Conservation (phyloP, 2,797 vertebrate genomes). For the Tympanoctomys barrerae region DNA sequence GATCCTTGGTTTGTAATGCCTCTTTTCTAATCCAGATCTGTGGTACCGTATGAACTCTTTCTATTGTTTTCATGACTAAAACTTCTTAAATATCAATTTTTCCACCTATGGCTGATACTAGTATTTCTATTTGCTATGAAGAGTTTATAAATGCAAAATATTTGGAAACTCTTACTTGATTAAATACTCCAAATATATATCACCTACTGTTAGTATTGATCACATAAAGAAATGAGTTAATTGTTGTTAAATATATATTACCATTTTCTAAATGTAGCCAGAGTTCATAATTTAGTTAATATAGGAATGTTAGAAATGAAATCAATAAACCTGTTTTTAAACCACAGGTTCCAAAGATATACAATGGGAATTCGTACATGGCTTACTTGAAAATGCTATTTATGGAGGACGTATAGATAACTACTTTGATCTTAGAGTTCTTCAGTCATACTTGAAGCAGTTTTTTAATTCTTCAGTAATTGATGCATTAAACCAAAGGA, state of each 20-base stretch:
- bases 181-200: conserved; percentile 28
- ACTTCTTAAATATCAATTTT: neutral
- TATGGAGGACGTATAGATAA: conserved; percentile 98
- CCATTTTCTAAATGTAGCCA: neutral
- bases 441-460: conserved; percentile 97
- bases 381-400: conserved; percentile 96
- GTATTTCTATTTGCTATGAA: neutral
- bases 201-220: neutral
- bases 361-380: conserved; percentile 97
- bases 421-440: conserved; percentile 94
- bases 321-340: conserved; percentile 51
- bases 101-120: neutral
- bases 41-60: neutral
- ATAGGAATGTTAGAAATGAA: conserved; percentile 26
- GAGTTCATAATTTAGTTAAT: neutral
- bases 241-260: conserved; percentile 38
- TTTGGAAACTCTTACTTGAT: conserved; percentile 10
- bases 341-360: conserved; percentile 92
- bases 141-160: conserved; percentile 2
- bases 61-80: neutral
- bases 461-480: conserved; percentile 93
- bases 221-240: conserved; percentile 17
- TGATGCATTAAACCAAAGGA: conserved; percentile 86
- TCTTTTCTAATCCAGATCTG: neutral
- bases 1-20: neutral